phyloP scores from a whole-genome alignment of 2,797 vertebrate species.

The Schizopygopsis pylzovi region DNA sequence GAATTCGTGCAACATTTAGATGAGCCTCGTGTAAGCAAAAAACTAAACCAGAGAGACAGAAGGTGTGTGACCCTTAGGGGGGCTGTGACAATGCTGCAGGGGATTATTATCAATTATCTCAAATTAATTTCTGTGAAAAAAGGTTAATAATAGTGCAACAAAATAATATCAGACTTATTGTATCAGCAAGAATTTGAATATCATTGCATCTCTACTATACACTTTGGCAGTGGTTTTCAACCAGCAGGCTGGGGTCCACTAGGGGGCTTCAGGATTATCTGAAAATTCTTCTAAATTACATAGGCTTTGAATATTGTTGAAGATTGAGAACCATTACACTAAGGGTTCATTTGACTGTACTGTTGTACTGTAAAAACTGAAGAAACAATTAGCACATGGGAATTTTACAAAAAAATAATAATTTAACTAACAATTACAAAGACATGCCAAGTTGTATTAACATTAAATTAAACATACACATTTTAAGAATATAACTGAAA shows the following conservation, averaged over 20 bases:
- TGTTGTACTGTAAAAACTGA: no score
- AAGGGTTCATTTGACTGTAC: no score
- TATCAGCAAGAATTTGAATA: not conserved
- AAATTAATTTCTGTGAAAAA: not conserved
- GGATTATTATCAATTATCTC: not conserved
- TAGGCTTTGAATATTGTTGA: not conserved
- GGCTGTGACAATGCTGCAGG: not conserved
- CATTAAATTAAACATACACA: no score
- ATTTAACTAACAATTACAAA: no score
- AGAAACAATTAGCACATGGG: no score
- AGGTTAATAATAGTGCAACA: not conserved
- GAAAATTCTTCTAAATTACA: not conserved
- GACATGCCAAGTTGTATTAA: not conserved
- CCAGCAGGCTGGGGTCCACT: not conserved
- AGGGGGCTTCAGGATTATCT: not conserved
- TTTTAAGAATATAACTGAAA: no score
- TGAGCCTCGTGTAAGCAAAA: conserved; percentile 12
- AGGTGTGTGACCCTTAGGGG: conserved; percentile 5
- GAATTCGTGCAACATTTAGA: conserved; percentile 9
- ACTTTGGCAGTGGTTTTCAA: not conserved
- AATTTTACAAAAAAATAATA: no score
- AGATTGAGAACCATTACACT: not conserved
- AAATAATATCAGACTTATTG: not conserved
- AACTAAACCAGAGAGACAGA: conserved; percentile 13
- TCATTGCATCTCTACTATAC: not conserved